Evolutionary conservation across 2,113 vertebrate species (phyloP).

Genomic region (Arvicanthis niloticus): DNA sequence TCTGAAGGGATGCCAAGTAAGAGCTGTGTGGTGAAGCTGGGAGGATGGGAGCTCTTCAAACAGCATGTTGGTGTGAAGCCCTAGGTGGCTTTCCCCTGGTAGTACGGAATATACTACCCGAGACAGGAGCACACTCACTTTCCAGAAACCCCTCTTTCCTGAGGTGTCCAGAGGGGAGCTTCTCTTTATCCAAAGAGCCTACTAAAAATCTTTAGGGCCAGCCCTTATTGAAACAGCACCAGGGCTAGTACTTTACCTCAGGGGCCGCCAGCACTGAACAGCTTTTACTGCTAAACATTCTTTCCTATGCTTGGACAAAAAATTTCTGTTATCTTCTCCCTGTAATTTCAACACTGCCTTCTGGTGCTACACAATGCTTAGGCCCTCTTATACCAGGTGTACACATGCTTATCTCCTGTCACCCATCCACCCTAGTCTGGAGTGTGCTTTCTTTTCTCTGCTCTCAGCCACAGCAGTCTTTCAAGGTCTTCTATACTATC

Average conservation of each 20-base stretch:
- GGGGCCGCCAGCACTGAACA: conserved; percentile 26
- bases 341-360: not conserved
- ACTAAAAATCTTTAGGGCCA: not conserved
- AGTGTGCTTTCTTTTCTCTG: conserved; percentile 23
- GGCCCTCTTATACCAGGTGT: not conserved
- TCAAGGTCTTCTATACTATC: conserved; percentile 9
- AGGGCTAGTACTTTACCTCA: not conserved
- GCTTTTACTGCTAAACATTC: conserved; percentile 12
- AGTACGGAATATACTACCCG: not conserved
- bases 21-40: not conserved
- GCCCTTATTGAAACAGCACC: not conserved
- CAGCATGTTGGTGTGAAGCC: not conserved
- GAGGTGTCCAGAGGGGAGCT: not conserved
- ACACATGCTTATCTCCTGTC: not conserved
- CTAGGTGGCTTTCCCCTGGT: not conserved
- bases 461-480: conserved; percentile 35
- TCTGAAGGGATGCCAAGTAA: not conserved
- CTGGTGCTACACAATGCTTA: not conserved
- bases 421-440: not conserved
- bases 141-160: conserved; percentile 47
- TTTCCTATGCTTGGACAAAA: not conserved
- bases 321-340: not conserved
- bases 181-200: conserved; percentile 18
- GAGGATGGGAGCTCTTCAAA: not conserved
- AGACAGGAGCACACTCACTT: not conserved